Evolutionary conservation across 1,140 invertebrate genomes (phyloP), one percentile per base, ranked within the genome.

Genomic region (Parasteatoda tepidariorum): DNA sequence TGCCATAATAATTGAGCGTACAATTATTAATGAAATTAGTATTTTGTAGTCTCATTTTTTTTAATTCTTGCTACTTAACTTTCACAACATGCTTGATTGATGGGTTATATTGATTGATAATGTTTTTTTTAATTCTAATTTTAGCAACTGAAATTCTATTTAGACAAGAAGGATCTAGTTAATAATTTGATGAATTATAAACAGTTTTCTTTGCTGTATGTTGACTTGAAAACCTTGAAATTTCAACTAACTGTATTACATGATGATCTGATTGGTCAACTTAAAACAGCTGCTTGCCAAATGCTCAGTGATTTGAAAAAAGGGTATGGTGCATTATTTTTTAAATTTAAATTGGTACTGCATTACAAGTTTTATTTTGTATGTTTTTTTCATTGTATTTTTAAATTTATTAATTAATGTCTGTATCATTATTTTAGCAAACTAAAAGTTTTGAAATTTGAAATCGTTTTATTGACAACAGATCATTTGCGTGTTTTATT

Each of bases 61-160:
- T n/a, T n/a, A n/a, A n/a, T n/a, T n/a, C n/a, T n/a, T n/a, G n/a
- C n/a, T n/a, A n/a, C n/a, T n/a, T n/a, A n/a, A n/a, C n/a, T n/a
- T n/a, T n/a, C n/a, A n/a, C n/a, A n/a, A n/a, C n/a, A n/a, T n/a
- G n/a, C n/a, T n/a, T n/a, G n/a, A n/a, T n/a, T n/a, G n/a, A n/a
- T n/a, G n/a, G n/a, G n/a, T n/a, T n/a, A n/a, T n/a, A n/a, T n/a
- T n/a, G n/a, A n/a, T n/a, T n/a, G n/a, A n/a, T n/a, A n/a, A n/a
- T n/a, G n/a, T n/a, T n/a, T n/a, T n/a, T n/a, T n/a, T n/a, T n/a
- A n/a, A n/a, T n/a, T n/a, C n/a, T n/a, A n/a, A n/a, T n/a, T n/a
- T n/a, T n/a, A 83, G 81, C 57, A 55, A 2, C 15, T 83, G n/a
- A 66, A 67, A 24, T 83, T 74, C 38, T 83, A 64, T 30, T n/a